phyloP scores from a whole-genome alignment of 2,113 vertebrate species.

The Oryzias curvinotus region DNA sequence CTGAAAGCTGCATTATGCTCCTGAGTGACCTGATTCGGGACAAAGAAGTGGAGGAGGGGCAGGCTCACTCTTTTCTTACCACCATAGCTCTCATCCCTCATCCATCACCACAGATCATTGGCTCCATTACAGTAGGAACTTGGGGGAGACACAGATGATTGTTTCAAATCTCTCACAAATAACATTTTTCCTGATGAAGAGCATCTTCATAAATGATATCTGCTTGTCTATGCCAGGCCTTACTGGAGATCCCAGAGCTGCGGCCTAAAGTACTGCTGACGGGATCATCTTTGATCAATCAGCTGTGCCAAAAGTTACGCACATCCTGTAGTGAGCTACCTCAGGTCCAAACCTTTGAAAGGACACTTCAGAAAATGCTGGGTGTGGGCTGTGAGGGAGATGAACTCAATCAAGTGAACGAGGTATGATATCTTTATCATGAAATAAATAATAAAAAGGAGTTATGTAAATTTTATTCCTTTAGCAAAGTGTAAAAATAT shows the following conservation, averaged over 20 bases:
- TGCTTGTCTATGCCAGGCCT: constrained; percentile 65
- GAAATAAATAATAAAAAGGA: background rate
- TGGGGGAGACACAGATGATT: background rate
- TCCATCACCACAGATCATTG: constrained; percentile 78
- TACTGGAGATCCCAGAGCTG: constrained; percentile 71
- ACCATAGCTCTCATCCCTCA: constrained; percentile 79
- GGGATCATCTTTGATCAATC: constrained; percentile 78
- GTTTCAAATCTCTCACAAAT: background rate
- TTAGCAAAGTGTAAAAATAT: no score
- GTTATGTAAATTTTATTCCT: no score
- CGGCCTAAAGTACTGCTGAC: constrained; percentile 74
- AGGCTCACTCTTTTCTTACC: constrained; percentile 74
- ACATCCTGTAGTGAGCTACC: constrained; percentile 68
- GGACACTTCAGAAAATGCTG: constrained; percentile 68
- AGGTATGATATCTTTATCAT: constrained; percentile 8
- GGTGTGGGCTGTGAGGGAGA: constrained; percentile 62
- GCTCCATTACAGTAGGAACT: constrained; percentile 77
- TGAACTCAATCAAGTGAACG: constrained; percentile 17
- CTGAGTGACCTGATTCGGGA: constrained; percentile 77
- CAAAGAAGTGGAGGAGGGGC: constrained; percentile 77
- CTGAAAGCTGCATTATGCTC: constrained; percentile 80
- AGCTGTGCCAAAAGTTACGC: constrained; percentile 72
- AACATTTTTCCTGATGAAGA: background rate
- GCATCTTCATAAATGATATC: background rate
- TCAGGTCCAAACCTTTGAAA: constrained; percentile 76